Conservation (phyloP, 2,113 vertebrate species). For the Scomber japonicus region DNA sequence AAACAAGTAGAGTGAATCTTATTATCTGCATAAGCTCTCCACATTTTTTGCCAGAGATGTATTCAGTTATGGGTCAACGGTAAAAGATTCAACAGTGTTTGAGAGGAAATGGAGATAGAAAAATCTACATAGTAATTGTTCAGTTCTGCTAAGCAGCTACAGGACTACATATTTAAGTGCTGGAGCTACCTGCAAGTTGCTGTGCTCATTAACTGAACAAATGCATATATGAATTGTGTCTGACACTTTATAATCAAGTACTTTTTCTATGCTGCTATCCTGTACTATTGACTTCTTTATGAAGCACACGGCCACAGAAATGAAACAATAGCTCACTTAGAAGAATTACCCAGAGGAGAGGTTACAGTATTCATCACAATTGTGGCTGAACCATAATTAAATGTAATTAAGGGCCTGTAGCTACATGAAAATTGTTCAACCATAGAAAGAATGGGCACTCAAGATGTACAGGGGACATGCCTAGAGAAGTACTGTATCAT, state of each 20-base stretch:
- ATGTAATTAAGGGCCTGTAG: constrained; percentile 69
- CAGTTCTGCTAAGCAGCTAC: constrained; percentile 28
- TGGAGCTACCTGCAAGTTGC: neutral
- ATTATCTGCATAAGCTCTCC: constrained; percentile 24
- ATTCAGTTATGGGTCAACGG: constrained; percentile 9
- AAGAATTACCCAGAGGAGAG: constrained; percentile 50
- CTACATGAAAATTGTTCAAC: constrained; percentile 56
- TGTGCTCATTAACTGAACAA: constrained; percentile 16
- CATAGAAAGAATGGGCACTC: constrained; percentile 29
- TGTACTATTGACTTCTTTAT: constrained; percentile 37
- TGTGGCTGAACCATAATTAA: constrained; percentile 63
- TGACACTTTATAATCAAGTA: constrained; percentile 24
- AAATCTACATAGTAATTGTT: constrained; percentile 47
- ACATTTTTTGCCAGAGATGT: constrained; percentile 19
- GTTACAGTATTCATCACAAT: constrained; percentile 60
- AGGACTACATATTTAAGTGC: constrained; percentile 18
- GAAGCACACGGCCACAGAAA: constrained; percentile 31
- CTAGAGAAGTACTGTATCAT: constrained; percentile 24
- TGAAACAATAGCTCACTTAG: constrained; percentile 64
- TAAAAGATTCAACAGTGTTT: neutral
- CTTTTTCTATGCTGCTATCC: constrained; percentile 2
- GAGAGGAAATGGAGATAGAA: neutral
- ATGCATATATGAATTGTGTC: constrained; percentile 22
- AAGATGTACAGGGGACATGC: constrained; percentile 41
- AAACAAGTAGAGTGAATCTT: constrained; percentile 17